A percentile compares a stretch with the other conserved stretches of the same genome.
Evolutionary conservation across 2,797 vertebrate species (phyloP).

Genomic region (Danionella dracula): DNA sequence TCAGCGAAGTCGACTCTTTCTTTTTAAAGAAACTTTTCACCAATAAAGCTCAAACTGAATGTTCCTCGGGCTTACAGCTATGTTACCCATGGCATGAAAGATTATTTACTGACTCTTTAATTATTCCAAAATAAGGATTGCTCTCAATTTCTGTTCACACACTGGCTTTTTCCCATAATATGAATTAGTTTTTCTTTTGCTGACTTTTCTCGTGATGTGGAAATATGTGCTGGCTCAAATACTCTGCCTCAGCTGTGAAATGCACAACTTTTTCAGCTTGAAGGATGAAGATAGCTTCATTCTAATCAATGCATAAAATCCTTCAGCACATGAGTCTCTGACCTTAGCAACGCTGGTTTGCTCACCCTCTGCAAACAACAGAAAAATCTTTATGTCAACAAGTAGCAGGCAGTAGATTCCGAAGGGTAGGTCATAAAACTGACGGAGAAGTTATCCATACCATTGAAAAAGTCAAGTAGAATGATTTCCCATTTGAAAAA

Average conservation of each 20-base stretch:
- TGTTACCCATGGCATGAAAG: too few relatives aligned
- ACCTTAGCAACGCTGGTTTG: constrained; percentile 53
- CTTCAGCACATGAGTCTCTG: constrained; percentile 57
- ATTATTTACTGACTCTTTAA: too few relatives aligned
- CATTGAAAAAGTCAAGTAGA: background rate
- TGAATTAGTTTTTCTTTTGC: too few relatives aligned
- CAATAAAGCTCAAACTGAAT: too few relatives aligned
- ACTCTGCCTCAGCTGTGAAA: constrained; percentile 43
- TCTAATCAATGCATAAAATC: constrained; percentile 67
- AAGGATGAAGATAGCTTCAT: constrained; percentile 64
- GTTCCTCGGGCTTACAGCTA: too few relatives aligned
- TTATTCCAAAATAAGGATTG: too few relatives aligned
- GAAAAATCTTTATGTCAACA: constrained; percentile 24
- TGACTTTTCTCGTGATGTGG: too few relatives aligned
- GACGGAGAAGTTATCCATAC: constrained; percentile 27
- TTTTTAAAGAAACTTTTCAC: too few relatives aligned
- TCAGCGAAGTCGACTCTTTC: too few relatives aligned
- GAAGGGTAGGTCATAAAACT: constrained; percentile 1
- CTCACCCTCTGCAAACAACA: constrained; percentile 29
- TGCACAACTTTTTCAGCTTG: constrained; percentile 68
- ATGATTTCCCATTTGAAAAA: constrained; percentile 23
- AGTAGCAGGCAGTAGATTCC: background rate
- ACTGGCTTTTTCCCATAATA: too few relatives aligned
- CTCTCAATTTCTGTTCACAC: too few relatives aligned
- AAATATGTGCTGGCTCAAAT: constrained; percentile 63